These are phyloP conservation scores for Hoplodrina ambigua DNA, from an alignment of 2,888 invertebrate genomes.

Conservation along the genomic window DNA sequence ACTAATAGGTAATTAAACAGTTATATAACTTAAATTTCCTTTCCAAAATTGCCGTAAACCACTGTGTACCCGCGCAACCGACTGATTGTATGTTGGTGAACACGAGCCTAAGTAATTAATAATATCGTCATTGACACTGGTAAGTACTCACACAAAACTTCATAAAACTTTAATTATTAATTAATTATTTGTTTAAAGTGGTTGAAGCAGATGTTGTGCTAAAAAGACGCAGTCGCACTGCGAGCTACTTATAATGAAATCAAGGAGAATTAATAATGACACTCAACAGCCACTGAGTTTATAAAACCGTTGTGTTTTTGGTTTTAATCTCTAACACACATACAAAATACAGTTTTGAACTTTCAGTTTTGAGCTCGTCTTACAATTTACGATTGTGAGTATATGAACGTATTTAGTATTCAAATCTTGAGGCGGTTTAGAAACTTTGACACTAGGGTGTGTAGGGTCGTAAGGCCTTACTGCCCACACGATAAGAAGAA, in stretches of 20 bases:
- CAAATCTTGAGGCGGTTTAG: no score
- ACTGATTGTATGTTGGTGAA: neutral
- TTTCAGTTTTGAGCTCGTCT: no score
- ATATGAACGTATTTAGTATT: neutral
- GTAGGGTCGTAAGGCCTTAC: no score
- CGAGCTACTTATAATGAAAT: slow-evolving; percentile 12
- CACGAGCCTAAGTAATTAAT: neutral
- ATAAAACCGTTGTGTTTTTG: slow-evolving; percentile 11
- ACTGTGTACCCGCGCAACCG: no score
- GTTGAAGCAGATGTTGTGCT: neutral
- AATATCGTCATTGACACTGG: neutral
- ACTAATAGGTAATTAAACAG: no score
- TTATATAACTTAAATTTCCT: no score
- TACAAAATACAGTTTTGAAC: neutral
- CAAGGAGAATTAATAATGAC: slow-evolving; percentile 51
- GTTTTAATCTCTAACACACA: slow-evolving; percentile 5
- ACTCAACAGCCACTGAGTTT: slow-evolving; percentile 8
- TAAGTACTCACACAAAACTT: neutral
- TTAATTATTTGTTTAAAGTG: slow-evolving; percentile 12
- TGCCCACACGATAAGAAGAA: no score
- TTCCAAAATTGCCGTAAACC: no score
- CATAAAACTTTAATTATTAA: slow-evolving; percentile 5
- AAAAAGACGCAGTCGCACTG: neutral
- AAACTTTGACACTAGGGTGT: no score
- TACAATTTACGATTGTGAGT: neutral